Percentiles rank a stretch among this genome's conserved stretches.
phyloP scores from a whole-genome alignment of 2,797 vertebrate genomes.

The Danio aesculapii region DNA sequence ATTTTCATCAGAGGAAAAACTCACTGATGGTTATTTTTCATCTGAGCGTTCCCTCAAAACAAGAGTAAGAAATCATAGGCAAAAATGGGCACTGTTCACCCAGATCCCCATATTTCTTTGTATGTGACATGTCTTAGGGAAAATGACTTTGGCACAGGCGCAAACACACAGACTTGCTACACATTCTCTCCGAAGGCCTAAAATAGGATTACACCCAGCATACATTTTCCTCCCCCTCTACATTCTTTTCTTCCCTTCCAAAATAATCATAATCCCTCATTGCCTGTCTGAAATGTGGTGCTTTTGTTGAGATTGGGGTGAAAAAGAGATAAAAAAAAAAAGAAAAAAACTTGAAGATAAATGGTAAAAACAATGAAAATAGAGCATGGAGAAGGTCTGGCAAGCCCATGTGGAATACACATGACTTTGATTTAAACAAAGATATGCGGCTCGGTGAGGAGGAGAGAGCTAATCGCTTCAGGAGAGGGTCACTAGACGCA shows the following conservation, averaged over 20 bases:
- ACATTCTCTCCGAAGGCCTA: slow-evolving; percentile 45
- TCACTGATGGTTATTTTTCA: not conserved
- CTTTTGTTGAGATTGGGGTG: slow-evolving; percentile 52
- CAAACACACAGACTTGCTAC: slow-evolving; percentile 47
- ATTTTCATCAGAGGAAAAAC: not conserved
- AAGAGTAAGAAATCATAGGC: slow-evolving; percentile 17
- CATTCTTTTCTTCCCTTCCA: slow-evolving; percentile 68
- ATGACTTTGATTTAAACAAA: slow-evolving; percentile 79
- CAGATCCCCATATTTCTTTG: slow-evolving; percentile 30
- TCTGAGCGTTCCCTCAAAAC: not conserved
- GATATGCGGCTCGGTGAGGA: slow-evolving; percentile 60
- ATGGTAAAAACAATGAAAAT: slow-evolving; percentile 67
- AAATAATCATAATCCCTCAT: slow-evolving; percentile 68
- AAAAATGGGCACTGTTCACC: slow-evolving; percentile 19
- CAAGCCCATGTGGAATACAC: slow-evolving; percentile 71
- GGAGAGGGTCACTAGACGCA: slow-evolving; percentile 47
- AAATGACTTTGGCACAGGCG: slow-evolving; percentile 44
- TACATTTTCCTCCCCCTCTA: slow-evolving; percentile 61
- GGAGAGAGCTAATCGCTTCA: slow-evolving; percentile 41
- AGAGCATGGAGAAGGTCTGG: slow-evolving; percentile 67
- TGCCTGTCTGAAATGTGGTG: slow-evolving; percentile 60
- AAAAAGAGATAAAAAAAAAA: slow-evolving; percentile 42
- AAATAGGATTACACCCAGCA: slow-evolving; percentile 44
- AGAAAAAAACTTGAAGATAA: slow-evolving; percentile 53
- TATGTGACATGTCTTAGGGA: slow-evolving; percentile 39